Evolutionary conservation across 2,113 vertebrate species (phyloP).

Genomic region (Blennius ocellaris): DNA sequence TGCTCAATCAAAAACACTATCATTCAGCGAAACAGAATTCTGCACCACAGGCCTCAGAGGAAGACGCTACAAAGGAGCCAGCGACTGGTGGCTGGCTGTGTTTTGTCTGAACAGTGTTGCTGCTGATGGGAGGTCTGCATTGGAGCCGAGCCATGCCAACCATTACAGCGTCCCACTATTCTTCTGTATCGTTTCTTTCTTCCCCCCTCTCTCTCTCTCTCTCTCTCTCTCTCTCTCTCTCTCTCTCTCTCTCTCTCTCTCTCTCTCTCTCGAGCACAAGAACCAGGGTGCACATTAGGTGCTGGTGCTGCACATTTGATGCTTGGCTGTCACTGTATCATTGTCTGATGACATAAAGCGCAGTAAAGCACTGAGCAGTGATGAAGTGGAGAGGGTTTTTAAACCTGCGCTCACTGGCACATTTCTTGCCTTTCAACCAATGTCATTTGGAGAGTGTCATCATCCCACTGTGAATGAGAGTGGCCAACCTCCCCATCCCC

Average conservation of each 20-base stretch:
- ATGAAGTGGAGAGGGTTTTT: slow-evolving; percentile 73
- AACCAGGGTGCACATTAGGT: slow-evolving; percentile 70
- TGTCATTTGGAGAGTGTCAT: slow-evolving; percentile 72
- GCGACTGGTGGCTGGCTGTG: slow-evolving; percentile 43
- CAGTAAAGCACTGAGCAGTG: slow-evolving; percentile 73
- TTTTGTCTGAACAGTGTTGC: slow-evolving; percentile 51
- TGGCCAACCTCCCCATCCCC: slow-evolving; percentile 37
- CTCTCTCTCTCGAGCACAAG: slow-evolving; percentile 40
- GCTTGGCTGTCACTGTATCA: slow-evolving; percentile 74
- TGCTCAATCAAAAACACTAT: slow-evolving; percentile 72
- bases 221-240: no score
- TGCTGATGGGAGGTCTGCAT: slow-evolving; percentile 42
- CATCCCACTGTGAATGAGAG: slow-evolving; percentile 63
- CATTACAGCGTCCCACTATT: slow-evolving; percentile 51
- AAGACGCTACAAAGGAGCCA: slow-evolving; percentile 36
- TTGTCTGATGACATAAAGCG: slow-evolving; percentile 76
- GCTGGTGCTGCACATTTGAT: slow-evolving; percentile 76
- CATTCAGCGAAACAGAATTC: slow-evolving; percentile 62
- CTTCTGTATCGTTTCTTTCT: slow-evolving; percentile 36
- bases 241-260: no score
- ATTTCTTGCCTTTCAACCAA: slow-evolving; percentile 73
- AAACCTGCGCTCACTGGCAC: slow-evolving; percentile 69
- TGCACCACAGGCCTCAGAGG: slow-evolving; percentile 38
- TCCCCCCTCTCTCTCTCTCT: no score
- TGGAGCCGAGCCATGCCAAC: slow-evolving; percentile 51